Conservation (phyloP, 2,888 invertebrate species). For the Glyphotaelius pellucidus region DNA sequence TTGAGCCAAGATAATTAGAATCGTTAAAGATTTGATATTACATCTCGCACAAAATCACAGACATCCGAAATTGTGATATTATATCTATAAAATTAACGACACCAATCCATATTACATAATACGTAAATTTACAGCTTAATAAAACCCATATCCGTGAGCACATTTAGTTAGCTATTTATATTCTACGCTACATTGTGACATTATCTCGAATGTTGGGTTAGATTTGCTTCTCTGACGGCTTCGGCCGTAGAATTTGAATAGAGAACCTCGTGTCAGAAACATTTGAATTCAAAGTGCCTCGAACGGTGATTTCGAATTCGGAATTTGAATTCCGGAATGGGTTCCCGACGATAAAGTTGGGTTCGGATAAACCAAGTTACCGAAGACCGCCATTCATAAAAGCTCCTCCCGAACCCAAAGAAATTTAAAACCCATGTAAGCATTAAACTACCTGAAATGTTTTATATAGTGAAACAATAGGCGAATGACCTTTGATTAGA, state of each 20-base stretch:
- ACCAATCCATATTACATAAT: background rate
- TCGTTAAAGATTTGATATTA: too few relatives aligned
- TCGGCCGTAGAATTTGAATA: slow-evolving; percentile 43
- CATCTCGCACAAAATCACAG: background rate
- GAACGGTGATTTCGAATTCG: slow-evolving; percentile 46
- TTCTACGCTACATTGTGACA: slow-evolving; percentile 22
- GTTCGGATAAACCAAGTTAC: slow-evolving; percentile 36
- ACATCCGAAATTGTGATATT: background rate
- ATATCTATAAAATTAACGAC: background rate
- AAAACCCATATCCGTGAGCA: background rate
- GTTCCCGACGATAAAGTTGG: slow-evolving; percentile 39
- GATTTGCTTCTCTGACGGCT: slow-evolving; percentile 7
- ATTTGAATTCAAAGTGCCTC: slow-evolving; percentile 51
- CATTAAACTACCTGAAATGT: background rate
- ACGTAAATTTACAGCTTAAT: background rate
- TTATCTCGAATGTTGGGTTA: slow-evolving; percentile 18
- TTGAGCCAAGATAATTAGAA: too few relatives aligned
- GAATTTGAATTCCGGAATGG: slow-evolving; percentile 47
- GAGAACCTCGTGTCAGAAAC: slow-evolving; percentile 42
- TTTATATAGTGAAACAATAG: background rate
- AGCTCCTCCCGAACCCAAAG: background rate
- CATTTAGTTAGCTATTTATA: background rate
- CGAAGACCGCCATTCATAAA: background rate
- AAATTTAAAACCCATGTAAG: background rate
- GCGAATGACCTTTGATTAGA: too few relatives aligned